Evolutionary conservation across 1,140 invertebrate species (phyloP).

Genomic region (Steinernema khuongi): DNA sequence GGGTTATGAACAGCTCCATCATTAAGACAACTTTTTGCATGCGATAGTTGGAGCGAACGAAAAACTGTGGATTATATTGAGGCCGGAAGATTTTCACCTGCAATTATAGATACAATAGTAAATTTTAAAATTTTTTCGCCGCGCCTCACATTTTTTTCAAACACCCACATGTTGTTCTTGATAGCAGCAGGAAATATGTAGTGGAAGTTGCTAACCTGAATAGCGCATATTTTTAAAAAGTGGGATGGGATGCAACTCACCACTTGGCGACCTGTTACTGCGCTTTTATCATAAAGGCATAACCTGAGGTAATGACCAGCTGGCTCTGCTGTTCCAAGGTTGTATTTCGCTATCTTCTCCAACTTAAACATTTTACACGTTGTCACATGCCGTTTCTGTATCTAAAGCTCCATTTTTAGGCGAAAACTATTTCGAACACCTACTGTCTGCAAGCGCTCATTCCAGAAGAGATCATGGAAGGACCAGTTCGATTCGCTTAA

Average conservation of each 20-base stretch:
- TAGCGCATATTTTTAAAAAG: not conserved
- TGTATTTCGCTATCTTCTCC: not conserved
- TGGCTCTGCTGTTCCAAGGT: not conserved
- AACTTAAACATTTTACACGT: not conserved
- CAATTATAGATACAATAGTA: not conserved
- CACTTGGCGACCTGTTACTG: not conserved
- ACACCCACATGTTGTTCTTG: not conserved
- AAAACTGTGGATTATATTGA: not conserved
- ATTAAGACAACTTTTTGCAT: not conserved
- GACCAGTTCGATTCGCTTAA: constrained; percentile 7
- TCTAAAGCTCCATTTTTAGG: not conserved
- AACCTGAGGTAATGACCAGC: not conserved
- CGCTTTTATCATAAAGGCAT: not conserved
- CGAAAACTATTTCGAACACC: not conserved
- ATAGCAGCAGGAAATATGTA: not conserved
- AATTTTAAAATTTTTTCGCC: not conserved
- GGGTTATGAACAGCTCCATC: not conserved
- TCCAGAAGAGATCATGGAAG: constrained; percentile 1
- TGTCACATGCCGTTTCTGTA: not conserved
- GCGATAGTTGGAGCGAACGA: not conserved
- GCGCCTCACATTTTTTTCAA: not conserved
- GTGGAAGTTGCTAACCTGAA: constrained; percentile 5
- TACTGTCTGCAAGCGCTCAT: not conserved
- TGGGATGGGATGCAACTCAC: not conserved
- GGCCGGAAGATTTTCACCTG: not conserved